Base-by-base conservation (phyloP, 2,888 invertebrate genomes). In the Zygogramma bicolorata region DNA sequence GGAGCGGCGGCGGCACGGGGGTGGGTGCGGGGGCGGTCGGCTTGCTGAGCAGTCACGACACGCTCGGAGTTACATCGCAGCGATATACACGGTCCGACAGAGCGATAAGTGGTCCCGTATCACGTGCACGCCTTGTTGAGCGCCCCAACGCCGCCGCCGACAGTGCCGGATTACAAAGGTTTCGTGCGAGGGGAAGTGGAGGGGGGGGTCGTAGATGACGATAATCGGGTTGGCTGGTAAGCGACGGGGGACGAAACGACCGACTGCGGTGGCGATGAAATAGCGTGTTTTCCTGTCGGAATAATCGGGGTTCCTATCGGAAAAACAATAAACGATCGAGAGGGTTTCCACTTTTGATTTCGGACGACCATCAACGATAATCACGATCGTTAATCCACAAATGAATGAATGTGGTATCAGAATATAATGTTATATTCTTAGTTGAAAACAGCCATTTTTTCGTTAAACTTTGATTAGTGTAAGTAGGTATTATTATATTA, bases 101-200 rank as follows among this genome's bases (percentile, higher is more conserved):
- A 74, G 74, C 74, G 75, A 73, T 79, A 81, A 79, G 81, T 81
- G 81, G 78, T 81, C 77, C 79, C 77, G 78, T 78, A 76, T 77
- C 80, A 80, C 81, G 79, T 81, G 80, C 77, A 79, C 77, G 74
- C 70, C 70, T 70, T 66, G 22, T 73, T 68, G 70, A 62, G 72
- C 74, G 68, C 63, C 67, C 58, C 31, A 20, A 31, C 68, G 68
- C 38, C 68, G 62, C 38, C 34, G 40, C 59, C 66, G 66, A 66
- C 60, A 66, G 66, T 58, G 61, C 66, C 61, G 66, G 65, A 65
- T 65, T 65, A 65, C 65, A 31, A 34, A 31, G 61, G 61, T 61
- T 61, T 61, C 61, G 60, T 57, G 65, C 57, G 75, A 53, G 27
- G 27, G n/a, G 53, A 3, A 10, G 10, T 3, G 25, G 53, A 25